phyloP scores from a whole-genome alignment of 2,888 invertebrate genomes.

The Xestia c-nigrum region DNA sequence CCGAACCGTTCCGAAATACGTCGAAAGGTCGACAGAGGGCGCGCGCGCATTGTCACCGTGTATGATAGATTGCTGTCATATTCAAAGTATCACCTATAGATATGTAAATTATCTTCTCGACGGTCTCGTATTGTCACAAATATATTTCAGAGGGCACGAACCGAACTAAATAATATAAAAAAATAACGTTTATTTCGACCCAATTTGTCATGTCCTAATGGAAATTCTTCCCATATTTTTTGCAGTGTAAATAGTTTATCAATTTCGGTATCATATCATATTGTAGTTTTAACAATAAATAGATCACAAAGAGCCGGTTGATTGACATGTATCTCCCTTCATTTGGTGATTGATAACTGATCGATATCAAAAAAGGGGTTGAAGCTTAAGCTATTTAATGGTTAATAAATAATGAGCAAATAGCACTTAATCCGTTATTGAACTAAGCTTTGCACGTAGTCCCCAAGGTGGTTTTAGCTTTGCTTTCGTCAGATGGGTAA shows the following conservation, averaged over 20 bases:
- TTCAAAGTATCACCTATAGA: constrained; percentile 81
- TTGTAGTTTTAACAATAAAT: constrained; percentile 47
- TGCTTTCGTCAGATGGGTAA: too few relatives aligned
- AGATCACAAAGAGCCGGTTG: constrained; percentile 37
- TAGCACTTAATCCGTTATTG: constrained; percentile 5
- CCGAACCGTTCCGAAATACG: constrained; percentile 60
- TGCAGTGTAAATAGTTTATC: constrained; percentile 26
- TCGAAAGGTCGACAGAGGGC: constrained; percentile 78
- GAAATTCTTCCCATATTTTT: constrained; percentile 37
- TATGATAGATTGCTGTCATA: constrained; percentile 87
- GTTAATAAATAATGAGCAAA: constrained; percentile 7
- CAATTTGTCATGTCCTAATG: constrained; percentile 59
- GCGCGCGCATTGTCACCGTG: constrained; percentile 81
- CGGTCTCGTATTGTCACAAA: constrained; percentile 69
- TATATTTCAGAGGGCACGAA: constrained; percentile 70
- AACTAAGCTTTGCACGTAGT: background rate
- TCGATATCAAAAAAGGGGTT: constrained; percentile 40
- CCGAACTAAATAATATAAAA: constrained; percentile 64
- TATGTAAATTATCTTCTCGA: constrained; percentile 82
- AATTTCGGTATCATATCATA: constrained; percentile 35
- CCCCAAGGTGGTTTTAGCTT: constrained; percentile 4
- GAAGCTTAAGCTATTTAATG: constrained; percentile 23
- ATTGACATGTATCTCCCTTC: constrained; percentile 52
- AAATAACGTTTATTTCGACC: constrained; percentile 54
- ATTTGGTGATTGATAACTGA: constrained; percentile 41